Evolutionary conservation across 2,888 invertebrate genomes (phyloP), one percentile per base, ranked within the genome.

Genomic region (Erebia ligea): DNA sequence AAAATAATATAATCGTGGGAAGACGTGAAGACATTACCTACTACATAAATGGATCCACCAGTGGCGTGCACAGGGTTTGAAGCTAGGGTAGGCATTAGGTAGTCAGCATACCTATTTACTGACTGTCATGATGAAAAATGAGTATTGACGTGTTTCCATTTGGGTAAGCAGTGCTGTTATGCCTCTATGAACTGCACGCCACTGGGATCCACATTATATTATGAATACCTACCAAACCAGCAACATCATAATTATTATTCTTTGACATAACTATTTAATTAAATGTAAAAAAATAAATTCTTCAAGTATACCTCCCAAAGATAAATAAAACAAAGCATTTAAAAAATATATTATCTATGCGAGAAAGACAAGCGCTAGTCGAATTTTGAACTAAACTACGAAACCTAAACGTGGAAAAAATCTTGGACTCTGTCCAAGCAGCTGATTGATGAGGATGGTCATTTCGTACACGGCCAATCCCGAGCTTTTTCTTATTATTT

Each of bases 401-500:
- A 90, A 91, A 92, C 87, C 89, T 92, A 92, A 92, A 92, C 92
- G 91, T 91, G 90, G 91, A 92, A 93, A 92, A 92, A 93, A 92
- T 90, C 83, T 93, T 93, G 92, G 93, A 91, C 84, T 78, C 82
- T 82, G 81, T 91, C 93, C 93, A 93, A 93, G 88, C 89, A 91
- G 91, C 91, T 93, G 93, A 93, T 93, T 92, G 93, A 93, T 93
- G 93, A 92, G 93, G 93, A 92, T 93, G 93, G 93, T 91, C 93
- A 93, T 92, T 91, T 92, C 87, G 92, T 90, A 89, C 92, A 92
- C 92, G 91, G 90, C 92, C 92, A 93, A 93, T 92, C 92, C 86
- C 86, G 90, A 89, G 87, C 89, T 90, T 91, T 92, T 92, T 93
- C 92, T 89, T 93, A 92, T 92, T 93, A 92, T 93, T 93, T 89